phyloP scores from a whole-genome alignment of 2,113 vertebrate species.

The Raphicerus campestris region DNA sequence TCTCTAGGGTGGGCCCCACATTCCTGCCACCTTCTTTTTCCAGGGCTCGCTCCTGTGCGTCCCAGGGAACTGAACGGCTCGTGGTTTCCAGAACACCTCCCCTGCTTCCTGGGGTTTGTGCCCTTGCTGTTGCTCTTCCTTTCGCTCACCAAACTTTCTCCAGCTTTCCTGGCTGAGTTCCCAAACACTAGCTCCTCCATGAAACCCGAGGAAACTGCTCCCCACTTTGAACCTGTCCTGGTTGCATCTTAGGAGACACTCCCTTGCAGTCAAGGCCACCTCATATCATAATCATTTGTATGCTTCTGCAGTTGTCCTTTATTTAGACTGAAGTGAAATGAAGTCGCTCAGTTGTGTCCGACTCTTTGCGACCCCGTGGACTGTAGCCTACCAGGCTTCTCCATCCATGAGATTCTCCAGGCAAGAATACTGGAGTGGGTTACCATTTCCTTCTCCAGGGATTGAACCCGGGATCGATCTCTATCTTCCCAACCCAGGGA shows the following conservation, averaged over 20 bases:
- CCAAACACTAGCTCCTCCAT: background rate
- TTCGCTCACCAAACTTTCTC: background rate
- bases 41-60: background rate
- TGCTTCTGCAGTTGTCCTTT: background rate
- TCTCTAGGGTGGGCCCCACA: background rate
- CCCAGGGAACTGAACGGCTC: background rate
- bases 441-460: no score
- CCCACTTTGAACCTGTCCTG: background rate
- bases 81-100: background rate
- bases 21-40: background rate
- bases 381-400: no score
- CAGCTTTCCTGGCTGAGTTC: background rate
- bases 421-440: no score
- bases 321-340: background rate
- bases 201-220: background rate
- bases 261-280: background rate
- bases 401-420: no score
- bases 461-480: no score
- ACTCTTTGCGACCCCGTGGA: no score
- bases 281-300: background rate
- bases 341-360: no score
- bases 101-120: background rate
- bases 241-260: background rate
- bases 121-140: background rate
- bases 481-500: no score